Percentiles rank a stretch among this genome's conserved stretches.
These are phyloP conservation scores for Virgularia gustaviana DNA, from an alignment of 92 coral and sea anemone genomes.

Conservation along the genomic window DNA sequence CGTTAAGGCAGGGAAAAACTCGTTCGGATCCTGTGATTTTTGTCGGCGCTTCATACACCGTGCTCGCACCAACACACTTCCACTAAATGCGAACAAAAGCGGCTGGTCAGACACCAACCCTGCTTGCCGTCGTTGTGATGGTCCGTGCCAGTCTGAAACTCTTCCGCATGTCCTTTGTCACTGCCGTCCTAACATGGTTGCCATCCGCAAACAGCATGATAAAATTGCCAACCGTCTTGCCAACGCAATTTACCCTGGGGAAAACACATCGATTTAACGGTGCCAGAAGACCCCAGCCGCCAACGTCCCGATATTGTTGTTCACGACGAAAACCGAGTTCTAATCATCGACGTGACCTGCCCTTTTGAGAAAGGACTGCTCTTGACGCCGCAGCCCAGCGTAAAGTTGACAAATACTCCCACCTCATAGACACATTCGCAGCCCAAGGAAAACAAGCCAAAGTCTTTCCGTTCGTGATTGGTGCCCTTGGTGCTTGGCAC, in stretches of 20 bases:
- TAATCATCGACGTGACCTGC: constrained; percentile 5
- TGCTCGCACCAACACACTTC: background rate
- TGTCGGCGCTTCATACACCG: constrained; percentile 18
- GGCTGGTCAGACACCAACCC: background rate
- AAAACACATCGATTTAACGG: background rate
- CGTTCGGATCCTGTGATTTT: too few relatives aligned
- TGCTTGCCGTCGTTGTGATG: background rate
- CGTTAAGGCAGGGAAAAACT: too few relatives aligned
- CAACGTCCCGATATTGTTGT: background rate
- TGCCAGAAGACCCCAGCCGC: background rate
- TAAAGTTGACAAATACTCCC: background rate
- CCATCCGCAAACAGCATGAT: background rate
- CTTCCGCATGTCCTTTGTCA: constrained; percentile 9
- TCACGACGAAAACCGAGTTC: background rate
- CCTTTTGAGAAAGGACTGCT: background rate
- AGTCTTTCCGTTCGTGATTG: constrained; percentile 9
- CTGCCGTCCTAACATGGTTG: constrained; percentile 1
- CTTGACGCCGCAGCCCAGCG: background rate
- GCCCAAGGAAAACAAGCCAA: background rate
- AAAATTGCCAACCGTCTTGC: background rate
- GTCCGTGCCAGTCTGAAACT: background rate
- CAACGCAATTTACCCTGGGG: background rate
- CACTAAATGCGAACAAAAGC: background rate
- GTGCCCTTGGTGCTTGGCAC: background rate
- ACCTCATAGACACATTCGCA: background rate